phyloP scores from a whole-genome alignment of 1,140 invertebrate species.

The Hypothenemus hampei region DNA sequence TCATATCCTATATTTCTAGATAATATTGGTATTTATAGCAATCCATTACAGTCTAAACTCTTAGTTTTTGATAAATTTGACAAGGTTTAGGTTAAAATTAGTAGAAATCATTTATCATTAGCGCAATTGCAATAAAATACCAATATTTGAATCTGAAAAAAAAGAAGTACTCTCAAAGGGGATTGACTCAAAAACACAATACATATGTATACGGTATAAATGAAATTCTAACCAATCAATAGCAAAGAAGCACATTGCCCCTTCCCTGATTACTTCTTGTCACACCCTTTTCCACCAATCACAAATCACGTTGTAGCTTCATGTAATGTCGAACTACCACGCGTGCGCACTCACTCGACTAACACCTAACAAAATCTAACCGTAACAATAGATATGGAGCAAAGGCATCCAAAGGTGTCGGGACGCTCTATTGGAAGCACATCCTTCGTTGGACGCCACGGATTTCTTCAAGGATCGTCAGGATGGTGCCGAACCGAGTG shows the following conservation, averaged over 20 bases:
- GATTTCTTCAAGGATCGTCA: conserved; percentile 43
- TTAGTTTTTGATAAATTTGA: no score
- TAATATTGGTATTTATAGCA: no score
- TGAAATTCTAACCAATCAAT: no score
- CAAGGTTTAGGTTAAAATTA: no score
- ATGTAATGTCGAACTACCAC: conserved; percentile 32
- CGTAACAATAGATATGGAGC: conserved; percentile 55
- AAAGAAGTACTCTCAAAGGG: no score
- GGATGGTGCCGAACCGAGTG: conserved; percentile 45
- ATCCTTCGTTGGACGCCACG: conserved; percentile 71
- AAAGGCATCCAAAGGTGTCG: conserved; percentile 67
- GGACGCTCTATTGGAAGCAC: conserved; percentile 80
- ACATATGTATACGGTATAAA: no score
- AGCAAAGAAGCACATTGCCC: neutral
- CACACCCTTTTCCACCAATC: conserved; percentile 1
- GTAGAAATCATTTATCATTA: no score
- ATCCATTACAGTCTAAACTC: no score
- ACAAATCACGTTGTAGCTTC: conserved; percentile 16
- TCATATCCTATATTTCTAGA: no score
- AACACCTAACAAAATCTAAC: conserved; percentile 45
- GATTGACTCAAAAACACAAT: no score
- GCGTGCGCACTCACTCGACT: conserved; percentile 32
- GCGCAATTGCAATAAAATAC: no score
- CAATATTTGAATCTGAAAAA: no score
- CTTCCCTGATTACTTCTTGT: conserved; percentile 26